phyloP scores from a whole-genome alignment of 2,113 vertebrate species.

The Tympanuchus pallidicinctus region DNA sequence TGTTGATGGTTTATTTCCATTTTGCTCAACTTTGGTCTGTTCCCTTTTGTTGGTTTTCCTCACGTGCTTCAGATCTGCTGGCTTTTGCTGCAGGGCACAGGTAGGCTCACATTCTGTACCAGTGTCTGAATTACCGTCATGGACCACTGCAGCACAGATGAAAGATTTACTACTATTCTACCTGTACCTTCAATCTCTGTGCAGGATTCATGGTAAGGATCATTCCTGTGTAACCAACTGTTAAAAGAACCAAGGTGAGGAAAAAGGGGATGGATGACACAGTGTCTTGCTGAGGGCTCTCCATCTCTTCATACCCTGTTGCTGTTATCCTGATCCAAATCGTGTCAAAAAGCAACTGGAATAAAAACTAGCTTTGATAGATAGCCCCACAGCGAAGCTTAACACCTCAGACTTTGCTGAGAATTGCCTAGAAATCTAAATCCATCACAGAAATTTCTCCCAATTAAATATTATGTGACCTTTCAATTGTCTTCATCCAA shows the following conservation, averaged over 20 bases:
- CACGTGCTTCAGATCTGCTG: fast-evolving
- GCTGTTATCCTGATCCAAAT: neutral
- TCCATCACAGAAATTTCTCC: neutral
- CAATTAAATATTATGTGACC: neutral
- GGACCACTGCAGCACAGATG: neutral
- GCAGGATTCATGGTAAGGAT: neutral
- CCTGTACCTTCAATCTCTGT: neutral
- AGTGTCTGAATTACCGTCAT: neutral
- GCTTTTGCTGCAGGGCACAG: neutral
- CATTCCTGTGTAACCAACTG: neutral
- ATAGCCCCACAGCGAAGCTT: neutral
- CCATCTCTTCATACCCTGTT: fast-evolving
- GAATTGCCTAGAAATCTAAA: neutral
- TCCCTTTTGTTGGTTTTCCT: neutral
- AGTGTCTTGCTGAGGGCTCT: neutral
- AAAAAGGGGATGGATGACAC: neutral
- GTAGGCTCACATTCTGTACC: fast-evolving
- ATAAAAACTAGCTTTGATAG: fast-evolving
- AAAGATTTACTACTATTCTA: neutral
- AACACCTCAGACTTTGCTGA: neutral
- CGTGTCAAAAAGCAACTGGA: neutral
- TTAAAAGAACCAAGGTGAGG: neutral
- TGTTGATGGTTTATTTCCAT: neutral
- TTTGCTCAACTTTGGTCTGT: neutral
- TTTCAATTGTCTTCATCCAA: neutral